Percentiles rank a stretch among this genome's conserved stretches.
These are phyloP conservation scores for Hyphantria cunea DNA, from an alignment of 1,140 invertebrate genomes.

Conservation along the genomic window DNA sequence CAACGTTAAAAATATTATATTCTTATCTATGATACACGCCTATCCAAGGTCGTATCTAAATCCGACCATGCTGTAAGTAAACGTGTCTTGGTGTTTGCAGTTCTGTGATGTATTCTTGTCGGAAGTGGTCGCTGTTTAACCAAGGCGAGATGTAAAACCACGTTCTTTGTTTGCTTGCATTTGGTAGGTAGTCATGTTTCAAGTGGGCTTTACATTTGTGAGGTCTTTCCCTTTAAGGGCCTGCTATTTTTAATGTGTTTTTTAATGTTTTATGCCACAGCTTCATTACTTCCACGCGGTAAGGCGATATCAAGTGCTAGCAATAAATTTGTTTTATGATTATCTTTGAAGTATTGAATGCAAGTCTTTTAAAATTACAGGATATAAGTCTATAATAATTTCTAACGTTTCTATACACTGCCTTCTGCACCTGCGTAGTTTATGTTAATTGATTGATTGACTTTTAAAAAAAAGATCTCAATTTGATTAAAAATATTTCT, in stretches of 20 bases:
- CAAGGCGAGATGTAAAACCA: conserved; percentile 12
- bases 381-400: no score
- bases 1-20: conserved; percentile 19
- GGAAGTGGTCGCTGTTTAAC: conserved; percentile 25
- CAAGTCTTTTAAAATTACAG: neutral
- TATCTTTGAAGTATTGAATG: neutral
- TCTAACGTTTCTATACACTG: no score
- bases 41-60: conserved; percentile 16
- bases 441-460: no score
- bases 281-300: neutral
- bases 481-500: no score
- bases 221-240: neutral
- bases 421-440: no score
- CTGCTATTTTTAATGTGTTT: neutral
- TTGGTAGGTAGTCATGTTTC: conserved; percentile 14
- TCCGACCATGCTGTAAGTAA: conserved; percentile 1
- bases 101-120: conserved; percentile 20
- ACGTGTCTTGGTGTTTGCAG: neutral
- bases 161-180: conserved; percentile 14
- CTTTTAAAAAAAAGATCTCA: no score
- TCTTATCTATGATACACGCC: conserved; percentile 13
- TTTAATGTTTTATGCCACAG: conserved; percentile 2
- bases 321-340: neutral
- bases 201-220: conserved; percentile 9
- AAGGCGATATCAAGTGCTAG: neutral